Evolutionary conservation across 1,140 invertebrate genomes (phyloP).

Genomic region (Ostrea edulis): DNA sequence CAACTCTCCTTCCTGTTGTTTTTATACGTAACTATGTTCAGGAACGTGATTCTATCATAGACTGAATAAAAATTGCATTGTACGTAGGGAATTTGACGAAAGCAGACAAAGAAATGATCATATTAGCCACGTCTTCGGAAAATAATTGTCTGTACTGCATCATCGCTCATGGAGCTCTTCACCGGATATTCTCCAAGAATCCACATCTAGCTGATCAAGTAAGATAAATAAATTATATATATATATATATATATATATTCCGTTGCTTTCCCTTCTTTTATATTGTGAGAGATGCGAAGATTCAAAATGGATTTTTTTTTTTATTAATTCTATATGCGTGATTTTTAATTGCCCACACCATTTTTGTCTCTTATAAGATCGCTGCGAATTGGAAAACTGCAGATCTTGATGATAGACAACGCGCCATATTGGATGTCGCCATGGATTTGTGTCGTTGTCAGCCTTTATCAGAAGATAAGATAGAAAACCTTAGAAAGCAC

Average conservation of each 20-base stretch:
- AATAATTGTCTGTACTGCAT: slow-evolving; percentile 72
- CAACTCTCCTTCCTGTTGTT: too few relatives aligned
- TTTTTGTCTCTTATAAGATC: slow-evolving; percentile 55
- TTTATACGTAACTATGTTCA: too few relatives aligned
- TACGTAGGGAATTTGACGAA: slow-evolving; percentile 69
- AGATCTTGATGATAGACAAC: slow-evolving; percentile 66
- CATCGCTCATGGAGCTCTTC: slow-evolving; percentile 69
- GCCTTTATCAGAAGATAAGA: slow-evolving; percentile 61
- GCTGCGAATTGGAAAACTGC: slow-evolving; percentile 72
- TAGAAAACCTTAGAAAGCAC: slow-evolving; percentile 63
- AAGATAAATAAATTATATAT: neutral
- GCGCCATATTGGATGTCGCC: slow-evolving; percentile 70
- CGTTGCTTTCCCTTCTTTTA: too few relatives aligned
- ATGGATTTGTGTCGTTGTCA: slow-evolving; percentile 63
- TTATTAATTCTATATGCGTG: too few relatives aligned
- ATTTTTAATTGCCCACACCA: too few relatives aligned
- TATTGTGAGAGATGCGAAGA: too few relatives aligned
- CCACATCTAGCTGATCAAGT: slow-evolving; percentile 71
- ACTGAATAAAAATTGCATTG: neutral
- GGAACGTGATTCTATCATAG: too few relatives aligned
- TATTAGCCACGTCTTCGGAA: slow-evolving; percentile 68
- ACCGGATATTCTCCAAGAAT: slow-evolving; percentile 69
- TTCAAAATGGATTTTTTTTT: too few relatives aligned
- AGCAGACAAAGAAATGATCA: slow-evolving; percentile 73
- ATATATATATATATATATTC: too few relatives aligned